Evolutionary conservation across 2,888 invertebrate species (phyloP), one percentile per base, ranked within the genome.

Genomic region (Muschampia plurimacula): DNA sequence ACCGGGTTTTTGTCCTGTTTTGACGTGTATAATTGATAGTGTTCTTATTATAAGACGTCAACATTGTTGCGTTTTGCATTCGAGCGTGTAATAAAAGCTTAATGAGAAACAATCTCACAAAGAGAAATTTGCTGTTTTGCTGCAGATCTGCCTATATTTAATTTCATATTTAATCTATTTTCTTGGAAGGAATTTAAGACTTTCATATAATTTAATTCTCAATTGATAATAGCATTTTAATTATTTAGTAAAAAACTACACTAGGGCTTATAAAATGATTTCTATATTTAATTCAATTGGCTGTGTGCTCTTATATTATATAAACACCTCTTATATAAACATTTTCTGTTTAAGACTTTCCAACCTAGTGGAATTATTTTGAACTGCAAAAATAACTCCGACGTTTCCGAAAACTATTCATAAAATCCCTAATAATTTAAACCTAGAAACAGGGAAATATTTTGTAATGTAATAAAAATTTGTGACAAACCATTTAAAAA

Each of bases 51-150:
- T 64, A 70, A 22, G 46, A 64, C 36, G 22, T 66, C 59, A 71
- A 71, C 65, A 66, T 55, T 66, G 65, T 59, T 70, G 65, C 71
- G 71, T 59, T 71, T 71, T 71, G 57, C 71, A 71, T 64, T 71
- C 71, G 65, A 46, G 71, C 71, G 49, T 71, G 72, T 72, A 74
- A 74, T 74, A 65, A 71, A 62, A 67, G 65, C 70, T 67, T 70
- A 74, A 71, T 70, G 67, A 70, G 74, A 70, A 74, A 71, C 70
- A 74, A 74, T 74, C 67, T 73, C 64, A 63, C 74, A 74, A 74
- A 74, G 74, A 63, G 67, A 64, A 71, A 70, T 70, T 71, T n/a
- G 65, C 65, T 66, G 49, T 59, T 65, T 41, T 64, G 55, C 57
- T 71, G 65, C 49, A 66, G 39, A 65, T 49, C 36, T 65, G 57